Base-by-base conservation (phyloP, 2,888 invertebrate species). In the Tenthredo mesomela region DNA sequence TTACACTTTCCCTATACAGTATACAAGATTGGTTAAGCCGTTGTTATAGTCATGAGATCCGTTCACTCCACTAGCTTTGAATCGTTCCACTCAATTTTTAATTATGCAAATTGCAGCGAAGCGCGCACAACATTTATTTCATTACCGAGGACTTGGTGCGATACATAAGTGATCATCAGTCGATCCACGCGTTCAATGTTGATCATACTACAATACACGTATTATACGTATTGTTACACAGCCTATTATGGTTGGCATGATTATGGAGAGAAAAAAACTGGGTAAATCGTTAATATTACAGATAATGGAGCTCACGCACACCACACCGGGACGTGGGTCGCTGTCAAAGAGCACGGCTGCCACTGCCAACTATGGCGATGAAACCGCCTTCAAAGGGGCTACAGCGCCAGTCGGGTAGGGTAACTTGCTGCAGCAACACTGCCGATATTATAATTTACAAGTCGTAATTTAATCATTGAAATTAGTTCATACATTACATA, bases 261-360 rank as follows among this genome's bases (percentile, higher is more conserved):
- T 25, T 6, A 29, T 6, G 37, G 70, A 37, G 9, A 43, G 40
- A 73, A 43, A 73, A 73, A 43, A 73, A 73, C 25, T 43, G 25
- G n/a, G 43, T 3, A 43, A 10, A 21, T 73, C n/a, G 43, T 21
- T 73, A 43, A 73, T 73, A 29, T 82, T 82, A 7, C 82, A 82
- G 82, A 61, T 58, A 61, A 93, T 93, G 93, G 93, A 93, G 87
- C 87, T 93, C 47, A 47, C 47, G 88, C 91, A 92, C 82, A 90
- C 90, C 84, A 92, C 88, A 87, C 88, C 91, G 47, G 87, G 87
- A 54, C 86, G 86, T 85, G 88, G 87, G 75, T 87, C 89, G 82
- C 85, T 89, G 84, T 89, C 90, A 85, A 92, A 89, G 85, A 89
- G 85, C 75, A 50, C 80, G 21, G 80, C 54, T 33, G 25, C n/a